A percentile compares a stretch with the other conserved stretches of the same genome.
Evolutionary conservation across 2,113 vertebrate genomes (phyloP).

Genomic region (Bubalus kerabau): DNA sequence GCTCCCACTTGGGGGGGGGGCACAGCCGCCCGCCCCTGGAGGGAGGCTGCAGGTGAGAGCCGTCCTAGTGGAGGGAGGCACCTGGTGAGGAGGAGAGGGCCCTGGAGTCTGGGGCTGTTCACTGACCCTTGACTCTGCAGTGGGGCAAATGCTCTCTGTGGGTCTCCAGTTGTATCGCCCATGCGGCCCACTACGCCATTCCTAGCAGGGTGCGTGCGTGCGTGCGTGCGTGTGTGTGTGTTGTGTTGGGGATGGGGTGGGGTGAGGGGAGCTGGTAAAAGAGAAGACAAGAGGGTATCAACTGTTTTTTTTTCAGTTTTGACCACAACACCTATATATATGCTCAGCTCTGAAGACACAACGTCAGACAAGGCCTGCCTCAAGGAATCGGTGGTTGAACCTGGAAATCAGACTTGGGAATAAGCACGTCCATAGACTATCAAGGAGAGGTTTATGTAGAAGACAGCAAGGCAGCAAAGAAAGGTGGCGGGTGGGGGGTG

Average conservation of each 20-base stretch:
- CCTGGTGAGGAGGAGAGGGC: background rate
- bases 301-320: background rate
- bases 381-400: background rate
- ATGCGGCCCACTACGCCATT: background rate
- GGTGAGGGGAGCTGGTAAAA: background rate
- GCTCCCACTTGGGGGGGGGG: constrained; percentile 19
- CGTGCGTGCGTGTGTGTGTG: background rate
- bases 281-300: background rate
- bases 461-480: background rate
- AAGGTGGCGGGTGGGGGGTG: background rate
- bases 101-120: background rate
- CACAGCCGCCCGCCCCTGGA: background rate
- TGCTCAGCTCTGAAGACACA: background rate
- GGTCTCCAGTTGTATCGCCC: background rate
- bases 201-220: fast-evolving
- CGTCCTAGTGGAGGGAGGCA: background rate
- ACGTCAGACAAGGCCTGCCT: background rate
- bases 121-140: background rate
- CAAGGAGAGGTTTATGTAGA: background rate
- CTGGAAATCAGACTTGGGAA: background rate
- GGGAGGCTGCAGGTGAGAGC: background rate
- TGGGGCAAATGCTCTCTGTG: background rate
- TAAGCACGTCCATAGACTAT: background rate
- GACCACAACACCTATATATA: background rate
- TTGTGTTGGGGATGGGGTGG: too few relatives aligned